Conservation (phyloP, 1,140 invertebrate genomes). For the Adelges cooleyi region DNA sequence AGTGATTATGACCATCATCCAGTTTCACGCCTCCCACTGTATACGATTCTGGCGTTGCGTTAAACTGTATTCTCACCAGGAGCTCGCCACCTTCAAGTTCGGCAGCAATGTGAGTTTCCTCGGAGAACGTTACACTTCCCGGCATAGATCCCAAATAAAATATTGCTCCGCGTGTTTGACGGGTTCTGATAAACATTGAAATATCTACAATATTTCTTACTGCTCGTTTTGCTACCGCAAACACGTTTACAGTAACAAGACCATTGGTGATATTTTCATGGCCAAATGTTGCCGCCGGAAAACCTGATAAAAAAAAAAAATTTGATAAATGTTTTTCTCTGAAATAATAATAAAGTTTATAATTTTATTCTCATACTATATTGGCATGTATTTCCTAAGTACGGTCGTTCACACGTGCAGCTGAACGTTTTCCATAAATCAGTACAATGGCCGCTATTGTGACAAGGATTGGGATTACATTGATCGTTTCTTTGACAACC, state of each 20-base stretch:
- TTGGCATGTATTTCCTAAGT: slow-evolving; percentile 73
- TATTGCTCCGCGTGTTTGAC: slow-evolving; percentile 68
- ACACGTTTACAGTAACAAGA: slow-evolving; percentile 57
- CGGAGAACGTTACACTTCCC: slow-evolving; percentile 38
- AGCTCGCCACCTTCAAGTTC: slow-evolving; percentile 65
- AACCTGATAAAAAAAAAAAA: slow-evolving; percentile 43
- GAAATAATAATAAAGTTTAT: too few relatives aligned
- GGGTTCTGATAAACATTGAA: slow-evolving; percentile 82
- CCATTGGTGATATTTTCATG: slow-evolving; percentile 65
- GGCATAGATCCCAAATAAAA: slow-evolving; percentile 74
- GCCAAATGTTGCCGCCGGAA: slow-evolving; percentile 82
- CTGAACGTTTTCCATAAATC: slow-evolving; percentile 80
- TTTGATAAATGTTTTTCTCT: background rate
- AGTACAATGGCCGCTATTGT: slow-evolving; percentile 70
- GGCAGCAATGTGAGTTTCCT: slow-evolving; percentile 62
- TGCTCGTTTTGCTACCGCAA: slow-evolving; percentile 50
- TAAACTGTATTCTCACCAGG: slow-evolving; percentile 64
- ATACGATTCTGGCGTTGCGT: slow-evolving; percentile 65
- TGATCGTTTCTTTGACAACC: slow-evolving; percentile 67
- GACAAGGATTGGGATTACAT: slow-evolving; percentile 75
- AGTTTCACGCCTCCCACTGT: slow-evolving; percentile 67
- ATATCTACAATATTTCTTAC: slow-evolving; percentile 72
- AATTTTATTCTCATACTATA: slow-evolving; percentile 50
- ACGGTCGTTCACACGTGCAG: slow-evolving; percentile 76
- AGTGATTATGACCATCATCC: slow-evolving; percentile 73